phyloP scores from a whole-genome alignment of 2,888 invertebrate genomes.

The Tryphoninae sp. region DNA sequence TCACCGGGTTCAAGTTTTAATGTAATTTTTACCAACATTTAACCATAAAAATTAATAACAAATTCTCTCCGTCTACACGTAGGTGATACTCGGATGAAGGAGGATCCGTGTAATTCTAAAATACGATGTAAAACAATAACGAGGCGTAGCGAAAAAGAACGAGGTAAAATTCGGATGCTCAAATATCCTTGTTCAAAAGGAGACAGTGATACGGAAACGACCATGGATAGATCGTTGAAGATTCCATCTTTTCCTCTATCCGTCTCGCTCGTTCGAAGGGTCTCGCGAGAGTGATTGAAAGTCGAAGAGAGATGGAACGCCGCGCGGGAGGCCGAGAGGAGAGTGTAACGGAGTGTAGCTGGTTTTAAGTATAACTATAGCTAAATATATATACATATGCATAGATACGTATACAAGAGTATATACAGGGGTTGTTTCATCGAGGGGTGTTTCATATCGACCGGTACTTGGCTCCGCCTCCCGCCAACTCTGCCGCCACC shows the following conservation, averaged over 20 bases:
- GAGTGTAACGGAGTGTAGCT: constrained; percentile 25
- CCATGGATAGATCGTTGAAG: neutral
- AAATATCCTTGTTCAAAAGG: constrained; percentile 19
- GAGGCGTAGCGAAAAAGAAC: constrained; percentile 36
- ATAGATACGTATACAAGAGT: neutral
- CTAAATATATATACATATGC: constrained; percentile 2
- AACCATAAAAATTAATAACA: too few relatives aligned
- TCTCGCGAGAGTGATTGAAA: constrained; percentile 26
- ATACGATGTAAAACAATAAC: constrained; percentile 9
- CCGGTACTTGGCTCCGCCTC: constrained; percentile 74
- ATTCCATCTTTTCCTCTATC: constrained; percentile 29
- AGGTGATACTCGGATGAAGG: neutral
- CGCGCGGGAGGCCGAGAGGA: constrained; percentile 36
- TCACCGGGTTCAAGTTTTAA: too few relatives aligned
- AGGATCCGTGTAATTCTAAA: neutral
- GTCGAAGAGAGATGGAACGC: constrained; percentile 40
- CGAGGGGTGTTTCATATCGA: constrained; percentile 75
- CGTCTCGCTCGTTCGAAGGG: constrained; percentile 16
- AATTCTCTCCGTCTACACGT: neutral
- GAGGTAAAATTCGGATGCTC: constrained; percentile 8
- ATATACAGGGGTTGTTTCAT: constrained; percentile 71
- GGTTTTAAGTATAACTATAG: constrained; percentile 10
- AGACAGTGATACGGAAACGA: neutral
- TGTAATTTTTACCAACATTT: too few relatives aligned
- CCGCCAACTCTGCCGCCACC: constrained; percentile 64